phyloP scores from a whole-genome alignment of 2,113 vertebrate species.

The Amblyopsis rosae region DNA sequence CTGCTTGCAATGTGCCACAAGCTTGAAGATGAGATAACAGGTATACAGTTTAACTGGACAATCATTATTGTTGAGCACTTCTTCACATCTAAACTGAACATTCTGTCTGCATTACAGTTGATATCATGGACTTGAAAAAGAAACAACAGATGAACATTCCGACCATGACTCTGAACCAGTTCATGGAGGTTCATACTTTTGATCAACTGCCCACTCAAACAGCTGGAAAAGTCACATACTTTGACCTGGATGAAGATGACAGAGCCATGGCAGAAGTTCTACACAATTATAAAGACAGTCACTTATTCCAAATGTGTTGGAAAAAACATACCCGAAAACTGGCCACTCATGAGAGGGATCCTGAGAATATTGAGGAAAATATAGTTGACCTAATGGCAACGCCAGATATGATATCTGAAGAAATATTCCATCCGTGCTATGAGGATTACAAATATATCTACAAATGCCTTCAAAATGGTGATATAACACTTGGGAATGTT shows the following conservation, averaged over 20 bases:
- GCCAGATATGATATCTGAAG: conserved; percentile 17
- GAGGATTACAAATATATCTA: conserved; percentile 65
- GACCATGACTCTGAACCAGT: conserved; percentile 46
- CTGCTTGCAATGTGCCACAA: conserved; percentile 80
- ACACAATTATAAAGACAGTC: conserved; percentile 73
- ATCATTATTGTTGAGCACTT: not conserved
- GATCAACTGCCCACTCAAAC: not conserved
- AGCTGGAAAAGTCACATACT: conserved; percentile 60
- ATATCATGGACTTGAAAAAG: conserved; percentile 57
- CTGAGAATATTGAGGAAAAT: not conserved
- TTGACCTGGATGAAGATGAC: conserved; percentile 68
- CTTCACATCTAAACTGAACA: not conserved
- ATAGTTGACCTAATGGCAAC: conserved; percentile 18
- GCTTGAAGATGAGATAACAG: conserved; percentile 74
- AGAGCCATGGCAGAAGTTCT: conserved; percentile 64
- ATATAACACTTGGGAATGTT: conserved; percentile 78
- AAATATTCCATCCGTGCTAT: conserved; percentile 72
- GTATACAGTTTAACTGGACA: conserved; percentile 57
- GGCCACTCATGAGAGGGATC: rapidly evolving
- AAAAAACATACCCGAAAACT: conserved; percentile 50
- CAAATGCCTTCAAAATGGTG: conserved; percentile 71
- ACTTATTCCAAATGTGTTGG: conserved; percentile 83
- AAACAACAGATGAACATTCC: conserved; percentile 66
- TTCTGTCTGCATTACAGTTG: conserved; percentile 71
- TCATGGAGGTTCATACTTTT: conserved; percentile 62